phyloP scores from a whole-genome alignment of 2,113 vertebrate species.

The Oophaga pumilio region DNA sequence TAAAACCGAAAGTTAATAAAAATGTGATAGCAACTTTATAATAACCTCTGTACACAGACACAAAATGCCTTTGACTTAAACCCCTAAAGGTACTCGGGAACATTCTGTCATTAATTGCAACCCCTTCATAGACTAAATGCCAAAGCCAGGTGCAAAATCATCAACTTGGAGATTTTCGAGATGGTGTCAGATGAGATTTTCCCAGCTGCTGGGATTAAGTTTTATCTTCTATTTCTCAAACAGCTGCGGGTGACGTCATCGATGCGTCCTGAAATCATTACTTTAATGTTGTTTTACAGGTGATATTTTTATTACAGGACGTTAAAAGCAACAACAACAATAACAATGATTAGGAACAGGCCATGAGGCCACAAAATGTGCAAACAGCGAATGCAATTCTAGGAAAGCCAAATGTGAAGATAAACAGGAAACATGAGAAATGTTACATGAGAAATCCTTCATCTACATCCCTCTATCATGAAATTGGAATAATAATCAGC shows the following conservation, averaged over 20 bases:
- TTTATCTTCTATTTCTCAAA: slow-evolving; percentile 52
- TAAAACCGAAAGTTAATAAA: neutral
- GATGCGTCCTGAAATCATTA: slow-evolving; percentile 41
- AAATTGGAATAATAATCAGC: no score
- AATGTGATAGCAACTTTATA: neutral
- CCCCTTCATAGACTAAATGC: slow-evolving; percentile 11
- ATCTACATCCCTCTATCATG: no score
- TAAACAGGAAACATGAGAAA: neutral
- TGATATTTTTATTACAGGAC: slow-evolving; percentile 41
- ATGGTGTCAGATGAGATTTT: slow-evolving; percentile 52
- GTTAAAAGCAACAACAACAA: slow-evolving; percentile 32
- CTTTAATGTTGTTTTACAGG: slow-evolving; percentile 49
- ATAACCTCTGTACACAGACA: neutral
- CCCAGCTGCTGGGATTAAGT: slow-evolving; percentile 55
- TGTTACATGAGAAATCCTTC: neutral
- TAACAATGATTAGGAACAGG: slow-evolving; percentile 3
- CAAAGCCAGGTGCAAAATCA: slow-evolving; percentile 57
- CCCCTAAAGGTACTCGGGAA: slow-evolving; percentile 1
- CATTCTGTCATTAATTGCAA: slow-evolving; percentile 13
- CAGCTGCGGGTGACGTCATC: slow-evolving; percentile 49
- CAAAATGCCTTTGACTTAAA: neutral
- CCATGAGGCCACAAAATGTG: neutral
- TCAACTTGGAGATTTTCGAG: slow-evolving; percentile 38
- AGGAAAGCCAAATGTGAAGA: no score
- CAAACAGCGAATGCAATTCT: no score